phyloP scores from a whole-genome alignment of 1,140 invertebrate species.

The Coenobita brevimanus region DNA sequence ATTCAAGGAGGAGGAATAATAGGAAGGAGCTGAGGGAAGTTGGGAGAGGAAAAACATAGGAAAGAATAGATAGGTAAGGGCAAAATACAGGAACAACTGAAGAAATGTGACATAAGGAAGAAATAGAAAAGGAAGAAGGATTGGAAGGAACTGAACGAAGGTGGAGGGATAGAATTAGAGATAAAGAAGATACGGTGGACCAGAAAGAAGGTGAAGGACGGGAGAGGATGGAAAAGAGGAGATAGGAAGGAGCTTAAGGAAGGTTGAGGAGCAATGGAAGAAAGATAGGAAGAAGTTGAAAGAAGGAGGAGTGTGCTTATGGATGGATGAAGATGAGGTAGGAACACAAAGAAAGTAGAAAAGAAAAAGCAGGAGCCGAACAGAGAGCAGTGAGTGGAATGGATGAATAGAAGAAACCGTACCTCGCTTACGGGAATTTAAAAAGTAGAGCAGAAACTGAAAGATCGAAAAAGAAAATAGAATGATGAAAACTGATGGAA shows the following conservation, averaged over 20 bases:
- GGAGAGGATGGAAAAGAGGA: not conserved
- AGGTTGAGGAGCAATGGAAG: not conserved
- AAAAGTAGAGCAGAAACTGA: no score
- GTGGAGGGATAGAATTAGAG: not conserved
- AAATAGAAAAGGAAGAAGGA: no score
- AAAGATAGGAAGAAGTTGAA: not conserved
- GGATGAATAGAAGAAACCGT: no score
- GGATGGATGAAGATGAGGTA: no score
- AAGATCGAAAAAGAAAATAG: no score
- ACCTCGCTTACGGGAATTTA: no score
- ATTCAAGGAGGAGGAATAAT: not conserved
- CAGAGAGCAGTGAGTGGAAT: no score
- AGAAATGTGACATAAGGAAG: not conserved
- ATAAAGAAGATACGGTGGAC: not conserved
- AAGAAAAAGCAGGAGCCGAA: no score
- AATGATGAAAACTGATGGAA: no score
- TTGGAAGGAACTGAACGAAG: not conserved
- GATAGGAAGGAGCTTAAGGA: not conserved
- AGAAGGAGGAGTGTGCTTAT: no score
- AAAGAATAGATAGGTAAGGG: not conserved
- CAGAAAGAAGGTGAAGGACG: not conserved
- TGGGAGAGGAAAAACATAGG: not conserved
- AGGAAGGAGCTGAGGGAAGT: not conserved
- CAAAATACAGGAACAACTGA: not conserved
- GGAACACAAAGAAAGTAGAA: no score